phyloP scores from a whole-genome alignment of 2,113 vertebrate species.

The Seriola quinqueradiata region DNA sequence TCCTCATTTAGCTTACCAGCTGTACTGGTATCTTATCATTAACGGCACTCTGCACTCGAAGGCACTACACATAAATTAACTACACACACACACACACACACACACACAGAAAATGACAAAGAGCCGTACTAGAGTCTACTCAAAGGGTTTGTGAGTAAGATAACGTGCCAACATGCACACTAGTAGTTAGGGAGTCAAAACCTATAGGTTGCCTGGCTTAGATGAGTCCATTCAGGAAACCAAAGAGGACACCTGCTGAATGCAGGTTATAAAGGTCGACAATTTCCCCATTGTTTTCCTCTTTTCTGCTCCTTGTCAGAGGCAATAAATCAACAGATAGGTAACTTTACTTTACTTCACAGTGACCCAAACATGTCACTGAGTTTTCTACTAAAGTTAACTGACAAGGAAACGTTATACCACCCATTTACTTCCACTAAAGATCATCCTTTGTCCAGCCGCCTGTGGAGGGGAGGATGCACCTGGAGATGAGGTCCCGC shows the following conservation, averaged over 20 bases:
- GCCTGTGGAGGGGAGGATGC: neutral
- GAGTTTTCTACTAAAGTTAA: neutral
- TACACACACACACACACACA: constrained; percentile 3
- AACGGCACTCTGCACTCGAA: constrained; percentile 55
- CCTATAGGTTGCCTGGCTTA: neutral
- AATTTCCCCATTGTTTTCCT: constrained; percentile 4
- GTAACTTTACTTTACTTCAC: neutral
- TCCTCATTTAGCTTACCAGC: constrained; percentile 73
- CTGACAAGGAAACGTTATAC: neutral
- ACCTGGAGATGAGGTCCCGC: constrained; percentile 22
- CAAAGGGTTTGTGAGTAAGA: constrained; percentile 26
- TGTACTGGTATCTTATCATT: constrained; percentile 75
- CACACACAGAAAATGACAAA: constrained; percentile 32
- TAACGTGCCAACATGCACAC: neutral
- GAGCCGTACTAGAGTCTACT: constrained; percentile 21
- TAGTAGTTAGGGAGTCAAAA: neutral
- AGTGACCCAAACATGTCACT: neutral
- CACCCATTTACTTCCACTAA: neutral
- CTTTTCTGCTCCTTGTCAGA: neutral
- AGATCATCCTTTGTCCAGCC: neutral
- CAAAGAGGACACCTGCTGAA: neutral
- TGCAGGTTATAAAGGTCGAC: neutral
- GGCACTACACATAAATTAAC: constrained; percentile 51
- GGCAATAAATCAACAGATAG: neutral
- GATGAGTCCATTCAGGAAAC: neutral